Evolutionary conservation across 2,888 invertebrate genomes (phyloP).

Genomic region (Metellina segmentata): DNA sequence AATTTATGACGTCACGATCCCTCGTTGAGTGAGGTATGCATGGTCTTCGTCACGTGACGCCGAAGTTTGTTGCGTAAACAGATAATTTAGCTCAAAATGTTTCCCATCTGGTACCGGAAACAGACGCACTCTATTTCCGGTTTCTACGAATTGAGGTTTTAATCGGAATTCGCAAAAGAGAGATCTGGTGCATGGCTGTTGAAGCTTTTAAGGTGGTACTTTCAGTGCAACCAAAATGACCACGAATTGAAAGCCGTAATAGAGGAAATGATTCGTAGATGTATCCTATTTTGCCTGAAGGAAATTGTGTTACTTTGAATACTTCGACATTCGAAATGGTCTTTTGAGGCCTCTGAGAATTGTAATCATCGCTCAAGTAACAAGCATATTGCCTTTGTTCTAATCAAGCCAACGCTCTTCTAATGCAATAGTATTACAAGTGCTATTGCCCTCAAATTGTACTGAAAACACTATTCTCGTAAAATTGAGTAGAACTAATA

Average conservation of each 20-base stretch:
- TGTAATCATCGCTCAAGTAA: too few relatives aligned
- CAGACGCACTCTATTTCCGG: constrained; percentile 67
- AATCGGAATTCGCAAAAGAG: constrained; percentile 48
- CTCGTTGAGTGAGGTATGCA: constrained; percentile 56
- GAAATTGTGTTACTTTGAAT: neutral
- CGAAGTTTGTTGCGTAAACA: constrained; percentile 55
- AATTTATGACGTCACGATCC: constrained; percentile 71
- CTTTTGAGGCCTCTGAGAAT: too few relatives aligned
- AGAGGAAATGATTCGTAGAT: constrained; percentile 28
- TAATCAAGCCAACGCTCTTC: too few relatives aligned
- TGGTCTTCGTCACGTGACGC: constrained; percentile 54
- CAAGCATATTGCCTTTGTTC: too few relatives aligned
- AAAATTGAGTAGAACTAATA: too few relatives aligned
- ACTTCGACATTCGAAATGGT: neutral
- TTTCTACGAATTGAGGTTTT: constrained; percentile 56
- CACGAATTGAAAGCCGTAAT: constrained; percentile 23
- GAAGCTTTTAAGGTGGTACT: neutral
- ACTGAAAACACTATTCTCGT: too few relatives aligned
- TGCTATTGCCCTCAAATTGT: too few relatives aligned
- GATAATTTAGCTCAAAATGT: constrained; percentile 60
- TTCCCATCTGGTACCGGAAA: constrained; percentile 65
- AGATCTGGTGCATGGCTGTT: neutral
- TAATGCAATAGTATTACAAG: too few relatives aligned
- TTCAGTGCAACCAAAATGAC: neutral
- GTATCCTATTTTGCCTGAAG: neutral